Conservation (phyloP, 2,113 vertebrate species). For the Xerus inauris region DNA sequence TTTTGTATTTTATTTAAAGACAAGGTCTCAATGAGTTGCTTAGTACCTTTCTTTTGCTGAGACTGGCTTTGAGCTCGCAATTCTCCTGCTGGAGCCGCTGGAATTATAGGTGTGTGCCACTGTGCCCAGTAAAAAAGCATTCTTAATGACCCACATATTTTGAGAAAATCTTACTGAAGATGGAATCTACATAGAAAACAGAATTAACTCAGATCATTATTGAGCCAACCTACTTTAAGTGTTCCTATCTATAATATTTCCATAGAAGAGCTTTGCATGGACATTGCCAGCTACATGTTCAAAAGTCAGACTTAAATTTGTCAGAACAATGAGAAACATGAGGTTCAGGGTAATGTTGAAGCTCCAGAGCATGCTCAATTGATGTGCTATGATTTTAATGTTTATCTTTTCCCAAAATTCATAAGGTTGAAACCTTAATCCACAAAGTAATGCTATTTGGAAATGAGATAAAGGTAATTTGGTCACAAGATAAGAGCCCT, state of each 20-base stretch:
- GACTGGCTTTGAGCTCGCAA: too few relatives aligned
- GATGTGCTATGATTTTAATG: not conserved
- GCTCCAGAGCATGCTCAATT: not conserved
- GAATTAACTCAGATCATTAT: not conserved
- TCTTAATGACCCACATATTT: not conserved
- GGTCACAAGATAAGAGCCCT: too few relatives aligned
- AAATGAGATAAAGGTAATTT: not conserved
- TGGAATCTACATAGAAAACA: not conserved
- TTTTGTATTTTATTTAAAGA: too few relatives aligned
- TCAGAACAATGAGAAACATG: not conserved
- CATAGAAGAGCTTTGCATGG: not conserved
- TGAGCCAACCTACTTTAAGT: not conserved
- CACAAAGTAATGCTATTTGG: not conserved
- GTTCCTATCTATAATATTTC: not conserved
- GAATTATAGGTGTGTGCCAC: too few relatives aligned
- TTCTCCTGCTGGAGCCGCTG: too few relatives aligned
- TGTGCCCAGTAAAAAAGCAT: too few relatives aligned
- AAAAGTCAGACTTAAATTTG: not conserved
- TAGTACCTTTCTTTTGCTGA: too few relatives aligned
- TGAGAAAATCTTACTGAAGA: not conserved
- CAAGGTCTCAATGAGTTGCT: too few relatives aligned
- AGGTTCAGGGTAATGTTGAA: not conserved
- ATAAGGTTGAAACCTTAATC: not conserved
- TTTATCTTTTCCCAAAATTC: not conserved
- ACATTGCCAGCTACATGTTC: not conserved